phyloP scores from a whole-genome alignment of 2,797 vertebrate genomes.

The Sebastes trivittatus region DNA sequence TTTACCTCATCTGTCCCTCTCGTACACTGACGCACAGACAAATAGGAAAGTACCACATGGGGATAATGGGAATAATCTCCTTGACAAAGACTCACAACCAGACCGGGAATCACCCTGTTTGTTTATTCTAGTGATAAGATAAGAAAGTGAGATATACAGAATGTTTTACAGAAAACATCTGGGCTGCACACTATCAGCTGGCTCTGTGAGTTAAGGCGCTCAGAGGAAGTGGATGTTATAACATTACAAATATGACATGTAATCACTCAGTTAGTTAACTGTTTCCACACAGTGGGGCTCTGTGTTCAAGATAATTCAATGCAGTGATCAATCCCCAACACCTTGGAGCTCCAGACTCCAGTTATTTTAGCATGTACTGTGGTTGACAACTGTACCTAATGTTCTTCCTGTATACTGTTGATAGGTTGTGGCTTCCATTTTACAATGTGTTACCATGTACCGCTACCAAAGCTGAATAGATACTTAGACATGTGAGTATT shows the following conservation, averaged over 20 bases:
- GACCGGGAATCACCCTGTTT: not conserved
- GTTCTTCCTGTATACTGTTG: slow-evolving; percentile 1
- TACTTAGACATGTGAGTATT: slow-evolving; percentile 18
- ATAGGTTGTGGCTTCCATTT: not conserved
- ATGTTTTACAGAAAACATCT: slow-evolving; percentile 45
- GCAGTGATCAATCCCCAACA: not conserved
- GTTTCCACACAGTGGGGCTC: slow-evolving; percentile 25
- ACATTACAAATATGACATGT: slow-evolving; percentile 23
- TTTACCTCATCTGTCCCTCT: slow-evolving; percentile 21
- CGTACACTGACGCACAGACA: not conserved
- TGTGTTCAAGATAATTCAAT: not conserved
- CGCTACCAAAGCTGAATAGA: not conserved
- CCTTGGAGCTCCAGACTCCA: not conserved
- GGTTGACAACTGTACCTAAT: slow-evolving; percentile 3
- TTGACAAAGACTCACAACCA: not conserved
- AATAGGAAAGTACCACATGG: not conserved
- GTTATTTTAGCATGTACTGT: not conserved
- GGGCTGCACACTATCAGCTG: slow-evolving; percentile 49
- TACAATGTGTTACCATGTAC: not conserved
- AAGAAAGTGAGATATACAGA: not conserved
- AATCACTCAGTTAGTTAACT: slow-evolving; percentile 26
- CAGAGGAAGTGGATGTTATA: slow-evolving; percentile 30
- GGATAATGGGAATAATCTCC: not conserved
- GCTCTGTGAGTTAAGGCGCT: not conserved
- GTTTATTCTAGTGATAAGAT: slow-evolving; percentile 21